A percentile compares a stretch with the other conserved stretches of the same genome.
phyloP scores from a whole-genome alignment of 2,797 vertebrate genomes.

The Phaenicophaeus curvirostris region DNA sequence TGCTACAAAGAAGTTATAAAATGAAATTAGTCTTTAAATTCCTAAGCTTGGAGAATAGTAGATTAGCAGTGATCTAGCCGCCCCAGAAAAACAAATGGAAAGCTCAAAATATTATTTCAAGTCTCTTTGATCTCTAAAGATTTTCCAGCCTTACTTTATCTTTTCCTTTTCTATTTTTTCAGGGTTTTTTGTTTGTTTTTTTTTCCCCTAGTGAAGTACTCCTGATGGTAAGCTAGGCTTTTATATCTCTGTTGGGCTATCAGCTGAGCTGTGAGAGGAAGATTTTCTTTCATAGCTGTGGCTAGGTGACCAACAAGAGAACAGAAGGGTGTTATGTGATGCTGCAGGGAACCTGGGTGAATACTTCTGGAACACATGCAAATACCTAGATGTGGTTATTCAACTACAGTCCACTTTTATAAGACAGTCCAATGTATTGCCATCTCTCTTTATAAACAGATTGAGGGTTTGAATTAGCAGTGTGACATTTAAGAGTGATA shows the following conservation, averaged over 20 bases:
- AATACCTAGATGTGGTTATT: not conserved
- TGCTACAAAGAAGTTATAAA: not conserved
- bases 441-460: slow-evolving; percentile 51
- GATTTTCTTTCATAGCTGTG: slow-evolving; percentile 36
- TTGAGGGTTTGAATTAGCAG: not conserved
- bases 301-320: not conserved
- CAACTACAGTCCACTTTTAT: slow-evolving; percentile 2
- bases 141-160: not conserved
- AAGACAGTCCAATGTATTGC: not conserved
- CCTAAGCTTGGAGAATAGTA: not conserved
- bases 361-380: not conserved
- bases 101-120: not conserved
- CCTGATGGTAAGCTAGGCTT: not conserved
- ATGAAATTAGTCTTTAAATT: not conserved
- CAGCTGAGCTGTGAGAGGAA: not conserved
- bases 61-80: not conserved
- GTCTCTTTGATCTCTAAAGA: not conserved
- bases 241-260: not conserved
- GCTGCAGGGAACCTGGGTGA: not conserved
- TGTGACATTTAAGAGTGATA: not conserved
- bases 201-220: not conserved
- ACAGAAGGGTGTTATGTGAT: not conserved
- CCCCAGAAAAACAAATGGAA: not conserved
- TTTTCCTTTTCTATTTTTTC: not conserved
- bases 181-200: too few species aligned